Evolutionary conservation across 2,113 vertebrate species (phyloP).

Genomic region (Odontesthes bonariensis): DNA sequence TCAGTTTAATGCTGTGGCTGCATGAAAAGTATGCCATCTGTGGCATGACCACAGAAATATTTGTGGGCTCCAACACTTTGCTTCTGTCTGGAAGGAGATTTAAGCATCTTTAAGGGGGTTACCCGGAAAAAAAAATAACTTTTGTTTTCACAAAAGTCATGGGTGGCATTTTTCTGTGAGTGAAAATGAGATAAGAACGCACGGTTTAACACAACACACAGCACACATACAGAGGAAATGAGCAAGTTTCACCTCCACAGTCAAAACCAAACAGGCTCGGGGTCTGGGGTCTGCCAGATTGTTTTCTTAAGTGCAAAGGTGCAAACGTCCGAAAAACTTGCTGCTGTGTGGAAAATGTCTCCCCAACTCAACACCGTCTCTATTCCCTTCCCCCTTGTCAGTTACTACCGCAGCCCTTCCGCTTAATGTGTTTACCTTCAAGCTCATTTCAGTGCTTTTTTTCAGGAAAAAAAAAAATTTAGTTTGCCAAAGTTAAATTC

Average conservation of each 20-base stretch:
- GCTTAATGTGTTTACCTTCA: conserved; percentile 69
- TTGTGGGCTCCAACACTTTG: conserved; percentile 73
- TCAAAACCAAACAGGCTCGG: conserved; percentile 56
- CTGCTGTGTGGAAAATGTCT: conserved; percentile 66
- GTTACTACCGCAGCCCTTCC: conserved; percentile 56
- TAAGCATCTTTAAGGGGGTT: conserved; percentile 50
- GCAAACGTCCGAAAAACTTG: conserved; percentile 69
- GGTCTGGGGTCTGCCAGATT: conserved; percentile 60
- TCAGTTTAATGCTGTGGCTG: conserved; percentile 37
- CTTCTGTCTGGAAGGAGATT: conserved; percentile 66
- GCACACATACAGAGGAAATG: conserved; percentile 56
- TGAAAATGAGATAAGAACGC: conserved; percentile 41
- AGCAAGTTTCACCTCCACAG: conserved; percentile 56
- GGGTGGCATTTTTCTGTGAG: conserved; percentile 62
- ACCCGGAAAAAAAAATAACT: conserved; percentile 51
- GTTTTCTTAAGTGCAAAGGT: conserved; percentile 75
- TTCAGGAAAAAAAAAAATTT: conserved; percentile 4
- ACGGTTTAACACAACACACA: conserved; percentile 12
- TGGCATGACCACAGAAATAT: conserved; percentile 66
- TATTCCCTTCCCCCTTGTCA: conserved; percentile 37
- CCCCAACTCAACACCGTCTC: conserved; percentile 54
- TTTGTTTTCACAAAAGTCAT: conserved; percentile 29
- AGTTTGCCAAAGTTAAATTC: conserved; percentile 61
- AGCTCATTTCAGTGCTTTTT: conserved; percentile 57
- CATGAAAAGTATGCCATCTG: conserved; percentile 64